These are phyloP conservation scores for Thalassophryne amazonica DNA, from an alignment of 2,797 vertebrate genomes.

Conservation along the genomic window DNA sequence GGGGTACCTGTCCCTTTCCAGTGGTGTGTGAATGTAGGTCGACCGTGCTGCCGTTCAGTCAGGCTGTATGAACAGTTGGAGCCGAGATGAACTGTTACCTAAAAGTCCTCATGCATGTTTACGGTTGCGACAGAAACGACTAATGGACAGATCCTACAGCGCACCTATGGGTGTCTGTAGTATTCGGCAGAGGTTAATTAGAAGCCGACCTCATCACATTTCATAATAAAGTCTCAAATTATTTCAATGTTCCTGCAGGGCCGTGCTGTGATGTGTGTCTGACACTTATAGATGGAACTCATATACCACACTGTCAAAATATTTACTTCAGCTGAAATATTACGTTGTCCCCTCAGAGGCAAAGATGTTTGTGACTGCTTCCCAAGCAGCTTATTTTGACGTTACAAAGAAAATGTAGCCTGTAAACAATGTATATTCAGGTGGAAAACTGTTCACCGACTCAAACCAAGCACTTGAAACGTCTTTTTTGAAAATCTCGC, in stretches of 20 bases:
- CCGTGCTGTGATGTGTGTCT: not conserved
- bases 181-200: too few relatives aligned
- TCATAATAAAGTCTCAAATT: not conserved
- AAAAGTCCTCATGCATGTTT: conserved; percentile 11
- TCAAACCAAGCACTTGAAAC: conserved; percentile 28
- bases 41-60: conserved; percentile 42
- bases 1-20: conserved; percentile 51
- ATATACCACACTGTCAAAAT: conserved; percentile 21
- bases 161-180: not conserved
- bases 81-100: conserved; percentile 17
- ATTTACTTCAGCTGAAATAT: conserved; percentile 31
- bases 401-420: conserved; percentile 21
- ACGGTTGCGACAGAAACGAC: conserved; percentile 14
- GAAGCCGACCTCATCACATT: not conserved
- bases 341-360: conserved; percentile 7
- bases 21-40: conserved; percentile 68
- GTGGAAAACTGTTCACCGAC: conserved; percentile 28
- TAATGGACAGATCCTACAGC: not conserved
- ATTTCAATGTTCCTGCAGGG: not conserved
- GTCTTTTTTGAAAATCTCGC: conserved; percentile 32
- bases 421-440: conserved; percentile 36
- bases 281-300: conserved; percentile 18
- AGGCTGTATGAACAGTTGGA: conserved; percentile 29
- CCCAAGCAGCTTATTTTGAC: conserved; percentile 26
- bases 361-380: conserved; percentile 19